These are phyloP conservation scores for Protosalanx chinensis DNA, from an alignment of 2,797 vertebrate species.

Conservation along the genomic window DNA sequence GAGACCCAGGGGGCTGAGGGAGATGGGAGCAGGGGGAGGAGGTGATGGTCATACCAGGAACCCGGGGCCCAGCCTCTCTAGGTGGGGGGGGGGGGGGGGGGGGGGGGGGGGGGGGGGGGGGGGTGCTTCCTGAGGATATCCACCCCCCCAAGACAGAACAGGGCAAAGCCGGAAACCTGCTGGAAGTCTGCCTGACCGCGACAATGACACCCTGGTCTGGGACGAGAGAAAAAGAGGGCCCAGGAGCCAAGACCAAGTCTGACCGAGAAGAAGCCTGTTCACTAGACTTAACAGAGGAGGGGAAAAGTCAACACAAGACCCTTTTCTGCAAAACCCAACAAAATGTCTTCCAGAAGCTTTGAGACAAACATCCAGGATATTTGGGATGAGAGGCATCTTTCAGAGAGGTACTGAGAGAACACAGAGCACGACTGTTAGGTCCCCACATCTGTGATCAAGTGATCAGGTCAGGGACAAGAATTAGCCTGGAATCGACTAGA, in stretches of 20 bases:
- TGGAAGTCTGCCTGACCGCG: slow-evolving; percentile 50
- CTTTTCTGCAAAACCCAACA: slow-evolving; percentile 13
- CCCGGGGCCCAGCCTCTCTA: slow-evolving; percentile 49
- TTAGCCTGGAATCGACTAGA: background rate
- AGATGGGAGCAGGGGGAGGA: slow-evolving; percentile 37
- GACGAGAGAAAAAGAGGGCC: background rate
- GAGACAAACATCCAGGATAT: slow-evolving; percentile 33
- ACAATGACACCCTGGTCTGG: slow-evolving; percentile 29
- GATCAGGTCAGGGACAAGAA: background rate
- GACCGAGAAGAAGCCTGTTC: slow-evolving; percentile 14
- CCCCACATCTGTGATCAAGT: slow-evolving; percentile 38
- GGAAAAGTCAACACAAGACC: background rate
- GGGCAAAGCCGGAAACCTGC: slow-evolving; percentile 49
- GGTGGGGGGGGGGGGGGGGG: slow-evolving; percentile 29
- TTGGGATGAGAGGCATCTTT: slow-evolving; percentile 29
- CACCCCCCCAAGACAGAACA: slow-evolving; percentile 46
- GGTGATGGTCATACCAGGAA: slow-evolving; percentile 23
- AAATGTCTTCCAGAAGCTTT: slow-evolving; percentile 37
- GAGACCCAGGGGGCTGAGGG: slow-evolving; percentile 25
- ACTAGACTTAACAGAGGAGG: slow-evolving; percentile 17
- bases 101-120: slow-evolving; percentile 28
- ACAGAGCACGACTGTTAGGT: slow-evolving; percentile 30
- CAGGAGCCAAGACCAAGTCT: slow-evolving; percentile 13
- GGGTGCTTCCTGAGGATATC: slow-evolving; percentile 73
- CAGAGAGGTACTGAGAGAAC: slow-evolving; percentile 11